A percentile compares a stretch with the other conserved stretches of the same genome.
phyloP scores from a whole-genome alignment of 2,797 vertebrate species.

The Myotis vivesi region DNA sequence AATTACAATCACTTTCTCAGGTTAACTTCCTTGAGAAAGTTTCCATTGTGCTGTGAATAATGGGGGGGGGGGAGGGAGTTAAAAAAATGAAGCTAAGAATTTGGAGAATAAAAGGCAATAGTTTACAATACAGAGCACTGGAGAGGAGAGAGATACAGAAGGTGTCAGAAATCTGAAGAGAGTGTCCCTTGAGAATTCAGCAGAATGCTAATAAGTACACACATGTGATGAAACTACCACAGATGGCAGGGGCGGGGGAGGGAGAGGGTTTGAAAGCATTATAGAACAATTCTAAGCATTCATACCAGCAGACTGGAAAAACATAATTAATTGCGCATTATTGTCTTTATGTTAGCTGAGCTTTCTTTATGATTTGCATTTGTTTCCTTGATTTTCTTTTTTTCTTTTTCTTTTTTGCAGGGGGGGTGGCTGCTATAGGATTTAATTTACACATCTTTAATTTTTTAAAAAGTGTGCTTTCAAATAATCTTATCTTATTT shows the following conservation, averaged over 20 bases:
- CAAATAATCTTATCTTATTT: background rate
- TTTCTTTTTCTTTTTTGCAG: background rate
- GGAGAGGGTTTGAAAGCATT: background rate
- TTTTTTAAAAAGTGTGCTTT: background rate
- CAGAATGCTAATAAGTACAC: background rate
- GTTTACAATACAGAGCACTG: background rate
- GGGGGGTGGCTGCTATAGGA: background rate
- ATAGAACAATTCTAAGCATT: background rate
- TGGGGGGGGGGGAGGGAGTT: fast-evolving
- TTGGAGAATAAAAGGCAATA: background rate
- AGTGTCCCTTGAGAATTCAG: background rate
- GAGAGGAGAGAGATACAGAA: background rate
- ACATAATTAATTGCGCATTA: background rate
- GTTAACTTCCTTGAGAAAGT: background rate
- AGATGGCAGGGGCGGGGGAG: no score
- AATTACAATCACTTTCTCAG: background rate
- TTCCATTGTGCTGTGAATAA: background rate
- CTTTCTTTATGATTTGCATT: background rate
- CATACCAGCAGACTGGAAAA: background rate
- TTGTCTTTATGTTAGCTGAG: background rate
- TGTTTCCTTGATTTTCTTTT: background rate
- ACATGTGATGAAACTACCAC: background rate
- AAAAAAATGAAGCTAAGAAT: background rate
- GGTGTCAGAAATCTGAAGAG: background rate
- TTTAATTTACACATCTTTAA: background rate